Base-by-base conservation (phyloP, 2,888 invertebrate genomes). In the Drosophila falleni region DNA sequence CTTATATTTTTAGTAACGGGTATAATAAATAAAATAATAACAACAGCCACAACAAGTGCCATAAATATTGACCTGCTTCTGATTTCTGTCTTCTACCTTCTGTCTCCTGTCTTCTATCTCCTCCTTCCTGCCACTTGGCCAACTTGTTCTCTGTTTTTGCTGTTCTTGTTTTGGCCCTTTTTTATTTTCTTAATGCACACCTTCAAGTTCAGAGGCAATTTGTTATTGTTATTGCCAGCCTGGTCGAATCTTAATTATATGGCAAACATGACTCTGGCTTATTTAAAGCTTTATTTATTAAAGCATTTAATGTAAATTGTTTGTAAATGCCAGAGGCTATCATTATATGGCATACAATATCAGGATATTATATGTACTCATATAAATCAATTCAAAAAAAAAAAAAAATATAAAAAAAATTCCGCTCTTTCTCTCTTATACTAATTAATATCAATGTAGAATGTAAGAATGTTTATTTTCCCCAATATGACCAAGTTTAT, bases 251-350 rank as follows among this genome's bases (percentile, higher is more conserved):
- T 71, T 83, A 83, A 83, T 83, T 83, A 83, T 87, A 83, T 74
- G 81, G 79, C 65, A 63, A 66, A 68, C 60, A 37, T 55, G 69
- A 51, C 69, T 69, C 44, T 70, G 83, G 79, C 85, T 85, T 85
- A 85, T 81, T 85, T 85, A 74, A 71, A 79, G 81, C 78, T 82
- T 86, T 84, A 87, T 87, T 88, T 87, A 87, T 87, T 83, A 88
- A 84, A 80, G 82, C 87, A 80, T 87, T 87, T 88, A 88, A 88
- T 88, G 89, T 88, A 88, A 87, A 88, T 86, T 87, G 89, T 87
- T 87, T 87, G 89, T 60, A 71, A 80, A 87, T 78, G 84, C 84
- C 80, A 63, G 64, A 66, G 84, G 88, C 75, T 81, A 79, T 87
- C 72, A 84, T 87, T 83, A 87, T 74, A 59, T 78, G 78, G 65